Conservation (phyloP, 2,888 invertebrate genomes). For the Aphidoletes aphidimyza region DNA sequence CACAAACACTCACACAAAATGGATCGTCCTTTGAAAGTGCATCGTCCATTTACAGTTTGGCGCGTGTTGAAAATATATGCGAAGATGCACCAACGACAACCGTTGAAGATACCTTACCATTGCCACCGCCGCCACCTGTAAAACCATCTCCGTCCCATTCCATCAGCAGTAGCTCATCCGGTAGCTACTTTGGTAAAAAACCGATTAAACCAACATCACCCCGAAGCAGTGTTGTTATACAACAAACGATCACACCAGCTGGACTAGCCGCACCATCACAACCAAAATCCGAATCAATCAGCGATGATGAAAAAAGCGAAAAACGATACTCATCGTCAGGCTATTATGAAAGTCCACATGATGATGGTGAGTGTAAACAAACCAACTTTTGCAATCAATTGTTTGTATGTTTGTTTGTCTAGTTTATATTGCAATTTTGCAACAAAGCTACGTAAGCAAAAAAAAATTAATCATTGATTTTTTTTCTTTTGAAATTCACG, state of each 20-base stretch:
- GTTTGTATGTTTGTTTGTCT: too few species aligned
- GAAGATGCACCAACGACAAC: conserved; percentile 71
- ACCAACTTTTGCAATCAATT: too few species aligned
- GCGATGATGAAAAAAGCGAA: conserved; percentile 77
- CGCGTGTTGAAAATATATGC: conserved; percentile 75
- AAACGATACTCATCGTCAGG: conserved; percentile 78
- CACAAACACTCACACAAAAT: conserved; percentile 73
- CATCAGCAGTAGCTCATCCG: conserved; percentile 71
- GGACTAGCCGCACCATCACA: conserved; percentile 59
- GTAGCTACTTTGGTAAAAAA: conserved; percentile 65
- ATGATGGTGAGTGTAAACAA: conserved; percentile 66
- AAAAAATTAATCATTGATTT: too few species aligned
- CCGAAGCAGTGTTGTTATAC: conserved; percentile 62
- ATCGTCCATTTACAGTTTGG: conserved; percentile 81
- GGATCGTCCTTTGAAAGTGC: conserved; percentile 91
- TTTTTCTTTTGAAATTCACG: too few species aligned
- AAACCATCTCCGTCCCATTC: conserved; percentile 69
- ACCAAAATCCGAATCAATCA: conserved; percentile 70
- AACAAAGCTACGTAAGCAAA: too few species aligned
- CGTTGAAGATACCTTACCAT: conserved; percentile 62
- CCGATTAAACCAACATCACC: conserved; percentile 59
- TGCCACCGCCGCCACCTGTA: conserved; percentile 55
- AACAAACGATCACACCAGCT: conserved; percentile 59
- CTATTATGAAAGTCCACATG: conserved; percentile 79
- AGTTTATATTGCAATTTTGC: too few species aligned